Conservation (phyloP, 2,797 vertebrate species). For the Antrozous pallidus region DNA sequence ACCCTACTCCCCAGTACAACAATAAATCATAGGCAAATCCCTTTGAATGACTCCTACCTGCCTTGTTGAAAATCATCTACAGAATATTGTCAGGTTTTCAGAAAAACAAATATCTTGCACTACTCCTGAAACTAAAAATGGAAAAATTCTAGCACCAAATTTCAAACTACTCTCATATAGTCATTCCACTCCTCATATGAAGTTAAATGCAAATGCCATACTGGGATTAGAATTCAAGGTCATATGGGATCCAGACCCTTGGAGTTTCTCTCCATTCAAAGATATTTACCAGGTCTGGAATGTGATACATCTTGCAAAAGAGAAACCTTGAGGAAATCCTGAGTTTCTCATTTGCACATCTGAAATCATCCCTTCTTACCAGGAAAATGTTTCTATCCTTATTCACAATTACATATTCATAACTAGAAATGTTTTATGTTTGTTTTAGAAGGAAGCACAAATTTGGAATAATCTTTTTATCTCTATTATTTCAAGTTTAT, state of each 20-base stretch:
- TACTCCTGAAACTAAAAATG: neutral
- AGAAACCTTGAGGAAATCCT: neutral
- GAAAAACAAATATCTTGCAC: neutral
- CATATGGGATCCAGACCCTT: neutral
- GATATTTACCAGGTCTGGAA: neutral
- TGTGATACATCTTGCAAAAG: neutral
- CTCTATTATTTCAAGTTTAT: neutral
- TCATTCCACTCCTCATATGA: neutral
- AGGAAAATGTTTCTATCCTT: neutral
- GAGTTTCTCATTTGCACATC: neutral
- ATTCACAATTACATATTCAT: neutral
- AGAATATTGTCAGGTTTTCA: neutral
- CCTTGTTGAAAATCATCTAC: neutral
- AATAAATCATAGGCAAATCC: neutral
- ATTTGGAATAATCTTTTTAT: neutral
- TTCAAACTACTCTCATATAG: neutral
- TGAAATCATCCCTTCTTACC: neutral
- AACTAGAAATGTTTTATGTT: constrained; percentile 12
- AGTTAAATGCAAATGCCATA: neutral
- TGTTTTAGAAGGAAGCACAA: constrained; percentile 11
- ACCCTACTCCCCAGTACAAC: neutral
- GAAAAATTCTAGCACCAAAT: neutral
- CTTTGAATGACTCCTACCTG: neutral
- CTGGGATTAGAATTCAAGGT: neutral
- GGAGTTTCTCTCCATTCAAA: neutral